Conservation (phyloP, 2,113 vertebrate species). For the Brachyhypopomus occidentalis region DNA sequence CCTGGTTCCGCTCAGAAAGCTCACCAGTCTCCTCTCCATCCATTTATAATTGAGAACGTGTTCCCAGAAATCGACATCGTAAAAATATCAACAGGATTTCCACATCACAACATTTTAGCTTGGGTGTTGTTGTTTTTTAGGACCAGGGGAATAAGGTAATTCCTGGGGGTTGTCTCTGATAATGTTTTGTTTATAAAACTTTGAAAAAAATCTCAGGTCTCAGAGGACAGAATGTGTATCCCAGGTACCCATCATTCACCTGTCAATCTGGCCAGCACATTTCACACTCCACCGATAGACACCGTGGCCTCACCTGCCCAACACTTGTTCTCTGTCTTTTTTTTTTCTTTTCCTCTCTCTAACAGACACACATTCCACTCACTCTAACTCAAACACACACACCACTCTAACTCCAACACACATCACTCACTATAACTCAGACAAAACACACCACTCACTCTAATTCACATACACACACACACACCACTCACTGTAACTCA, state of each 20-base stretch:
- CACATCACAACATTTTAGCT: slow-evolving; percentile 63
- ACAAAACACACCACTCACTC: not conserved
- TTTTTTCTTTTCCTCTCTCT: slow-evolving; percentile 52
- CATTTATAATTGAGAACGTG: slow-evolving; percentile 75
- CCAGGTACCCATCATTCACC: slow-evolving; percentile 78
- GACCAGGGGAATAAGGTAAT: slow-evolving; percentile 51
- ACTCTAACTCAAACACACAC: slow-evolving; percentile 51
- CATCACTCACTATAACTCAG: slow-evolving; percentile 55
- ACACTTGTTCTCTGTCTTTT: slow-evolving; percentile 16
- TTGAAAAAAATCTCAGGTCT: slow-evolving; percentile 66
- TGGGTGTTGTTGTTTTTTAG: slow-evolving; percentile 32
- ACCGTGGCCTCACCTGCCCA: slow-evolving; percentile 62
- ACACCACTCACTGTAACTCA: slow-evolving; percentile 54
- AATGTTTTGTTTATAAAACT: slow-evolving; percentile 69
- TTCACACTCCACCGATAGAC: slow-evolving; percentile 81
- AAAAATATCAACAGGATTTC: slow-evolving; percentile 59
- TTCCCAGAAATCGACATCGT: slow-evolving; percentile 68
- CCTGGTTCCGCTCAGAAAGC: slow-evolving; percentile 66
- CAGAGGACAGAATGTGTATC: slow-evolving; percentile 77
- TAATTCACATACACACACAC: slow-evolving; percentile 8
- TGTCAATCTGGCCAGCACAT: slow-evolving; percentile 75
- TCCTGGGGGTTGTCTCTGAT: slow-evolving; percentile 62
- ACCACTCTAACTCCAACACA: not conserved
- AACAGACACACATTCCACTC: slow-evolving; percentile 60
- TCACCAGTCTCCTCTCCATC: slow-evolving; percentile 67